These are phyloP conservation scores for Brienomyrus longianalis DNA, from an alignment of 2,113 vertebrate species.

Conservation along the genomic window DNA sequence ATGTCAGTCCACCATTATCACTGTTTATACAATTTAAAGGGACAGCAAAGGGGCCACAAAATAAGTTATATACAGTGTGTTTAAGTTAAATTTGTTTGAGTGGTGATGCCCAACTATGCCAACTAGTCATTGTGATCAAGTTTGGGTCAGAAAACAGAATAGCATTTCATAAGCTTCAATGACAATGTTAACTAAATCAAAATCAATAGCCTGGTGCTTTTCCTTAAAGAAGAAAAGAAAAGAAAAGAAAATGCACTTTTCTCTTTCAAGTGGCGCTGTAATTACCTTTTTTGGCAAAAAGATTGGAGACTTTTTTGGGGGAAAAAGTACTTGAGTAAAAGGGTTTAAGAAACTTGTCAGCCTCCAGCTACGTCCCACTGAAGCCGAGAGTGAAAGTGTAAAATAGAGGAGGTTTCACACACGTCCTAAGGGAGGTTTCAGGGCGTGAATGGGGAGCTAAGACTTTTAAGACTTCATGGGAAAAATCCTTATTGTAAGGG, in stretches of 20 bases:
- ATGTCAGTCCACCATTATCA: background rate
- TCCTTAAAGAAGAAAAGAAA: background rate
- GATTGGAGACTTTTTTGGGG: background rate
- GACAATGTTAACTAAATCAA: background rate
- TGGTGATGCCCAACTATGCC: background rate
- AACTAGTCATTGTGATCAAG: background rate
- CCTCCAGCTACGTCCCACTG: constrained; percentile 35
- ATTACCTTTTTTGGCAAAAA: background rate
- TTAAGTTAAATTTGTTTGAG: background rate
- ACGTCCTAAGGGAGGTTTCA: constrained; percentile 38
- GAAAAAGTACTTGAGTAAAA: constrained; percentile 62
- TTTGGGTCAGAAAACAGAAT: background rate
- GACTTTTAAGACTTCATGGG: constrained; percentile 45
- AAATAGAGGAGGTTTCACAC: constrained; percentile 60
- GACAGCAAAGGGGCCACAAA: background rate
- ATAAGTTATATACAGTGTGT: background rate
- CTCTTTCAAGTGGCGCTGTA: background rate
- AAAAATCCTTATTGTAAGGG: constrained; percentile 46
- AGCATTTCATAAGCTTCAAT: background rate
- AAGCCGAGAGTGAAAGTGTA: constrained; percentile 44
- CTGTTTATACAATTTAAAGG: background rate
- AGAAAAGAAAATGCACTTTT: background rate
- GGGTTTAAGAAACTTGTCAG: constrained; percentile 52
- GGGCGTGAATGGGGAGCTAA: constrained; percentile 43
- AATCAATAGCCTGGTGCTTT: background rate